Base-by-base conservation (phyloP, 2,888 invertebrate species). In the Cheilosia soror region DNA sequence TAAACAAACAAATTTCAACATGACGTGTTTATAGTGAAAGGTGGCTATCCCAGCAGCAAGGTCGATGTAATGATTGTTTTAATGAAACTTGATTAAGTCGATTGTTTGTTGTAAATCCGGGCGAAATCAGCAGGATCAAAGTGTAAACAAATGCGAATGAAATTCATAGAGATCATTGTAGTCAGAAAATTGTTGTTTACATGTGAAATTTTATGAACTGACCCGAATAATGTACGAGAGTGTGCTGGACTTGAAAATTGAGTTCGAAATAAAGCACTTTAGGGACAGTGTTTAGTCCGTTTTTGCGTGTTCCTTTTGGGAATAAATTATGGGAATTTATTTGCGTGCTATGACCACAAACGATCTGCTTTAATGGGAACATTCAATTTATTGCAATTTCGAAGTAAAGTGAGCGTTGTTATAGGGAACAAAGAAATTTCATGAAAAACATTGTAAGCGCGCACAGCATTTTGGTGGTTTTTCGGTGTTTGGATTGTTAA, bases 51-150 rank as follows among this genome's bases (percentile, higher is more conserved):
- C 57, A 44, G 49, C 15, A 7, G 57, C 60, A 78, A 82, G 77
- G 82, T 82, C 72, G 66, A 29, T 72, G 71, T 72, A 72, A 44
- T 31, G 82, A 77, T 62, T 77, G 49, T 47, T 77, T 72, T 62
- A 53, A 47, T 68, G 33, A n/a, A 49, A 20, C 47, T 58, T 37
- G 47, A 65, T 65, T 51, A 5, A 37, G 31, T 42, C 15, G 40
- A 27, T 25, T 58, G 40, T 25, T 65, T 79, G 65, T 60, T 72
- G 47, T 49, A 51, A 58, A 58, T 65, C 40, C 20, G 15, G 25
- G 25, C 20, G 25, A 58, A n/a, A 72, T 49, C 44, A 63, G 63
- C 55, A 73, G 63, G 55, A 73, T 63, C 55, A 55, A 37, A 65
- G 29, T 63, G 55, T 81, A 69, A 76, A 81, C 63, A 69, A 57